Base-by-base conservation (phyloP, 2,113 vertebrate species). In the Furnarius figulus region DNA sequence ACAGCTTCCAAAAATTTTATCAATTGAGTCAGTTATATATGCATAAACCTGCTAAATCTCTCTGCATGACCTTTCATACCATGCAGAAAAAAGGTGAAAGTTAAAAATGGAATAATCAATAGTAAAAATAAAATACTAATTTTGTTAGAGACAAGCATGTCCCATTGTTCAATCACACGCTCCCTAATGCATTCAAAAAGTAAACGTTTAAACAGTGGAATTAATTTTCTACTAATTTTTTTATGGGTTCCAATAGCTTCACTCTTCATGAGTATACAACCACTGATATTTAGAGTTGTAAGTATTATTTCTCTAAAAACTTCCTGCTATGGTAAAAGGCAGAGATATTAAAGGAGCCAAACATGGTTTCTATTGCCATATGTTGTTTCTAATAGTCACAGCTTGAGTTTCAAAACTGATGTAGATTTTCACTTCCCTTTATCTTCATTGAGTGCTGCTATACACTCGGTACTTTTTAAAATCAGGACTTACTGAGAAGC, bases 341-440 rank as follows among this genome's bases (percentile, higher is more conserved):
- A 87, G 65, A 63, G 30, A 83, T 28, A 86, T n/a, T 92, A 90
- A 67, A 93, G 44, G 33, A 90, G 82, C 39, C 63, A 95, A 95
- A 82, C 80, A 37, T 40, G 37, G 62, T 39, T 89, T 84, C 71
- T 83, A 42, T 20, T 70, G 87, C 93, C 75, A 67, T 96, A 93
- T 83, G 91, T 71, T 94, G 62, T 91, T 94, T 92, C 70, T 78
- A 95, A 91, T 89, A 90, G 63, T 66, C 87, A 74, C 59, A 87
- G 91, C 59, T 25, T 77, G 74, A 93, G 75, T 83, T 96, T 95
- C 85, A 91, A 94, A 94, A 85, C 40, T 62, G 37, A 68, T 66
- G 42, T 19, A 81, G 61, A 31, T 93, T 89, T 92, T 90, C 14
- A 93, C 56, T 91, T 93, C 70, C 62, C 58, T 82, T 95, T 83